Conservation (phyloP, 2,888 invertebrate species). For the Drosophila melanosoma region DNA sequence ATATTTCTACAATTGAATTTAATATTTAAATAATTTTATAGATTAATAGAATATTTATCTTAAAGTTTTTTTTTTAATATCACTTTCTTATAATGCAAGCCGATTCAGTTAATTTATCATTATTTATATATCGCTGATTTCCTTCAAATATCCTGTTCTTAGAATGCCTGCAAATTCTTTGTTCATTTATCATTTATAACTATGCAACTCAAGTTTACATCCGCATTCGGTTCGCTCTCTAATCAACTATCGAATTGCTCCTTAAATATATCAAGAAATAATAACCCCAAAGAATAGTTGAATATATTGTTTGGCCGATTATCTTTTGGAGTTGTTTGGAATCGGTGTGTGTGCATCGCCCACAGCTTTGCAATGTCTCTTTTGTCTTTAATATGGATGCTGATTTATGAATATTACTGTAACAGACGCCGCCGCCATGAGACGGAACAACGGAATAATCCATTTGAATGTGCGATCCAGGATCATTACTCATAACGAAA, state of each 20-base stretch:
- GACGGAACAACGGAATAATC: conserved; percentile 38
- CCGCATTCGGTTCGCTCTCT: conserved; percentile 17
- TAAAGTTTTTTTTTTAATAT: too few relatives aligned
- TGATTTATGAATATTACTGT: conserved; percentile 76
- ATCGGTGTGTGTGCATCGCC: conserved; percentile 40
- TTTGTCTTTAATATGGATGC: conserved; percentile 67
- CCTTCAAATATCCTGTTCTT: not conserved
- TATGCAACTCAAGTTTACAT: conserved; percentile 1
- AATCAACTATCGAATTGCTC: conserved; percentile 29
- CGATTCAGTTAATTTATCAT: not conserved
- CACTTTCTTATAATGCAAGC: too few relatives aligned
- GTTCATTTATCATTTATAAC: conserved; percentile 2
- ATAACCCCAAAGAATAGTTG: conserved; percentile 5
- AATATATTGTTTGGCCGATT: conserved; percentile 1
- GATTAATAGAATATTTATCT: too few relatives aligned
- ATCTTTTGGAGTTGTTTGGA: conserved; percentile 3
- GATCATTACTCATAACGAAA: conserved; percentile 77
- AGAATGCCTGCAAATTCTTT: conserved; percentile 3
- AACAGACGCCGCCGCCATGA: conserved; percentile 59
- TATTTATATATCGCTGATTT: not conserved
- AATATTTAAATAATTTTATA: not conserved
- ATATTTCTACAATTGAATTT: not conserved
- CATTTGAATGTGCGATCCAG: conserved; percentile 65
- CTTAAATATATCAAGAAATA: conserved; percentile 16
- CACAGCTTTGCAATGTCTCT: conserved; percentile 49